Percentiles rank a stretch among this genome's conserved stretches.
Evolutionary conservation across 2,888 invertebrate species (phyloP).

Genomic region (Phragmatobia fuliginosa): DNA sequence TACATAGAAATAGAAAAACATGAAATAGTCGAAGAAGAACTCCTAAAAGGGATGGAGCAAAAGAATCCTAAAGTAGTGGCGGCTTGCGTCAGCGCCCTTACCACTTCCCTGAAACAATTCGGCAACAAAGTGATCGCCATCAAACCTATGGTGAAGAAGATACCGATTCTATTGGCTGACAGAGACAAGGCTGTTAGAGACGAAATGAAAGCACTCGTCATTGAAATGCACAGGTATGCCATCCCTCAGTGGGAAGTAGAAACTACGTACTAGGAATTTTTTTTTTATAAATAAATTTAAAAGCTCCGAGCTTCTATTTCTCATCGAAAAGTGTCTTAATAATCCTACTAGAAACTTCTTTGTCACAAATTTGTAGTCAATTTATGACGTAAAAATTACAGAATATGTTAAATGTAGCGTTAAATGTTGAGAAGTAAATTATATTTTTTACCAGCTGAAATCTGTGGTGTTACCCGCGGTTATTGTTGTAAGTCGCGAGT

Average conservation of each 20-base stretch:
- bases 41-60: conserved; percentile 96
- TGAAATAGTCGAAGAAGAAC: conserved; percentile 95
- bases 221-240: conserved; percentile 94
- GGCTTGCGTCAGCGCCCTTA: conserved; percentile 92
- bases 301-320: too few relatives aligned
- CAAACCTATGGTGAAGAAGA: conserved; percentile 95
- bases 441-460: too few relatives aligned
- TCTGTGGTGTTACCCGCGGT: too few relatives aligned
- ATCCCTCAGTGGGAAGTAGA: background rate
- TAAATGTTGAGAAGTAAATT: too few relatives aligned
- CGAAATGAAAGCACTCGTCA: conserved; percentile 95
- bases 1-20: conserved; percentile 98
- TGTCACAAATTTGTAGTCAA: too few relatives aligned
- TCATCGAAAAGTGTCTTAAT: too few relatives aligned
- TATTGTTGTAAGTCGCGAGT: too few relatives aligned
- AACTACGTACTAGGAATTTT: background rate
- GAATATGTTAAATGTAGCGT: too few relatives aligned
- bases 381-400: too few relatives aligned
- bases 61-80: conserved; percentile 98
- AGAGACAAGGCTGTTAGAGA: conserved; percentile 97
- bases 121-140: conserved; percentile 96
- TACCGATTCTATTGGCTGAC: conserved; percentile 94
- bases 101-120: conserved; percentile 94
- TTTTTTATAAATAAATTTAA: background rate
- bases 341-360: too few relatives aligned